Base-by-base conservation (phyloP, 2,113 vertebrate species). In the Platichthys stellatus region DNA sequence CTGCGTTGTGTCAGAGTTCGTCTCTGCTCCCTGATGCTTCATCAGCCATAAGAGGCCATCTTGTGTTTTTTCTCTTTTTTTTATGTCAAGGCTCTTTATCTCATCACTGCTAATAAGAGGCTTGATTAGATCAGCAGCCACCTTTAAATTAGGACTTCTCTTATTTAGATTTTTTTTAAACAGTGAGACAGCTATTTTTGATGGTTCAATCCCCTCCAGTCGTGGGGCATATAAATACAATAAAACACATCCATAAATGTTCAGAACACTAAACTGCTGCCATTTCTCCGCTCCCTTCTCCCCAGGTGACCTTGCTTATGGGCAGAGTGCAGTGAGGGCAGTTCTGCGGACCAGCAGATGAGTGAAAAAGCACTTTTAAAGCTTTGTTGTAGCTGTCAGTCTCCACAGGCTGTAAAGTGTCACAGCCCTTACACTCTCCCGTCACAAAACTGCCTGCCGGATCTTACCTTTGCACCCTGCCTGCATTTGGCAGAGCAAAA, bases 81-180 rank as follows among this genome's bases (percentile, higher is more conserved):
- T 58, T 0, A 72, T 15, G 26, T 47, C 7, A 23, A 78, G 17
- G 5, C 60, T 66, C 56, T 69, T 0, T 63, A 65, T 80, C 76
- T 87, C 76, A 90, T 89, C 78, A 20, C 5, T 7, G 53, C 82
- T 69, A 84, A 89, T 89, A 88, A 88, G 57, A 24, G 20, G 68
- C 59, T 66, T 88, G 63, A 87, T 86, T 84, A 75, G 76, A 83
- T 69, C 66, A 78, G 60, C 80, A 80, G 79, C 74, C 85, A 88
- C 73, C 83, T 76, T 81, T 60, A 76, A 73, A 45, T 66, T 31
- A 12, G 59, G 75, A 56, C 71, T 26, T 57, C 69, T 66, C 28
- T 72, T 38, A 56, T 63, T 76, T 57, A 31, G 53, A 45, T 64
- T n/a, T 14, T 31, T 31, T 31, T 31, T 31, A 49, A 5, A 20